Conservation (phyloP, 2,113 vertebrate species). For the Strigops habroptila region DNA sequence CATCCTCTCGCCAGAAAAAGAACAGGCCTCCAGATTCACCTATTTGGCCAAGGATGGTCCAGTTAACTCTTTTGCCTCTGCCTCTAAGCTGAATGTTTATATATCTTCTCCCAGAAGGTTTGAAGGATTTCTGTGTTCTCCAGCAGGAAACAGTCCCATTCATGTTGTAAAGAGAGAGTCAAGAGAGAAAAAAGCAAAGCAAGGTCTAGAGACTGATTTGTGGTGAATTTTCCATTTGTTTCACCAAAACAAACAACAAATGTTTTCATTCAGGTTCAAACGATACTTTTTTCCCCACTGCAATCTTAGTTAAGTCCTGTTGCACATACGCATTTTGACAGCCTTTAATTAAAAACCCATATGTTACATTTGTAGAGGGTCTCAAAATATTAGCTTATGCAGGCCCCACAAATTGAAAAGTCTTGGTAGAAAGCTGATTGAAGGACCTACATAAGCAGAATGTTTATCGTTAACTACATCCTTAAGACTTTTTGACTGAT, state of each 20-base stretch:
- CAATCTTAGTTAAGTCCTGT: background rate
- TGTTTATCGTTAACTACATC: background rate
- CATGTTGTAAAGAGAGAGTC: background rate
- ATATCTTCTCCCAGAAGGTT: background rate
- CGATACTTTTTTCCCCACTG: background rate
- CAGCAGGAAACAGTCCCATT: background rate
- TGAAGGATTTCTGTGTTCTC: background rate
- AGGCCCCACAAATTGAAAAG: background rate
- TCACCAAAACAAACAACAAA: background rate
- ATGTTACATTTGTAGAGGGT: background rate
- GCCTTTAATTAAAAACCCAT: slow-evolving; percentile 3
- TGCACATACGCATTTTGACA: background rate
- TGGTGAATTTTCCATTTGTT: background rate
- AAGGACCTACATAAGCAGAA: background rate
- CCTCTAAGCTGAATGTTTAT: background rate
- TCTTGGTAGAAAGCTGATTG: background rate
- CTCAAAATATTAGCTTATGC: background rate
- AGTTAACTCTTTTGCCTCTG: background rate
- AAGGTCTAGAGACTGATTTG: background rate
- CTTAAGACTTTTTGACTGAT: background rate
- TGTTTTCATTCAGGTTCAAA: background rate
- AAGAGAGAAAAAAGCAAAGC: background rate
- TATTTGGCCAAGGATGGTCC: background rate
- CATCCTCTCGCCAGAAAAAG: background rate
- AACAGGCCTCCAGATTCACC: background rate